These are phyloP conservation scores for Oncopodura yosiiana DNA, from an alignment of 1,140 invertebrate species.

Conservation along the genomic window DNA sequence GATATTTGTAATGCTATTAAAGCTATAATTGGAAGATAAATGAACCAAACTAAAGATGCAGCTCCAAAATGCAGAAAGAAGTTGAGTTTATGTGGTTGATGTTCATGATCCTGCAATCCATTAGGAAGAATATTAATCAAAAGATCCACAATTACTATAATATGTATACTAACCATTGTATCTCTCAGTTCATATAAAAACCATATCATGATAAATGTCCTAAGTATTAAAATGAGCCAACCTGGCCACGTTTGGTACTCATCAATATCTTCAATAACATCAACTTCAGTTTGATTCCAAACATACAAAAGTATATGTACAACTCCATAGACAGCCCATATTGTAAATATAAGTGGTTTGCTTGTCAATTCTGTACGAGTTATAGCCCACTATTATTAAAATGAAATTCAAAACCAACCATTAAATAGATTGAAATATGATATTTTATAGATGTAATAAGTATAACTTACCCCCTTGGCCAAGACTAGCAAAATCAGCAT, in stretches of 20 bases:
- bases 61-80: constrained; percentile 94
- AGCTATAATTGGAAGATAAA: constrained; percentile 88
- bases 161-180: constrained; percentile 58
- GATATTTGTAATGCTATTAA: constrained; percentile 87
- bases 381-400: constrained; percentile 93
- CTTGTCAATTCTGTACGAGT: constrained; percentile 75
- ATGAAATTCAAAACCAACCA: too few relatives aligned
- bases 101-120: constrained; percentile 58
- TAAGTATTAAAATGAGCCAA: constrained; percentile 77
- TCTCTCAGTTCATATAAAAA: constrained; percentile 84
- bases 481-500: constrained; percentile 87
- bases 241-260: constrained; percentile 96
- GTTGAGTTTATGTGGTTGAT: constrained; percentile 78
- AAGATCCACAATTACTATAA: background rate
- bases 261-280: constrained; percentile 91
- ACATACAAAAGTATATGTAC: constrained; percentile 86
- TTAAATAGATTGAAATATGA: too few relatives aligned
- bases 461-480: too few relatives aligned
- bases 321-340: constrained; percentile 84
- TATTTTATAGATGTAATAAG: too few relatives aligned
- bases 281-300: constrained; percentile 92
- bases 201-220: constrained; percentile 87
- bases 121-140: background rate
- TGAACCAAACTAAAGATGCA: constrained; percentile 94
- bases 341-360: constrained; percentile 73